phyloP scores from a whole-genome alignment of 2,113 vertebrate genomes.

The Natator depressus region DNA sequence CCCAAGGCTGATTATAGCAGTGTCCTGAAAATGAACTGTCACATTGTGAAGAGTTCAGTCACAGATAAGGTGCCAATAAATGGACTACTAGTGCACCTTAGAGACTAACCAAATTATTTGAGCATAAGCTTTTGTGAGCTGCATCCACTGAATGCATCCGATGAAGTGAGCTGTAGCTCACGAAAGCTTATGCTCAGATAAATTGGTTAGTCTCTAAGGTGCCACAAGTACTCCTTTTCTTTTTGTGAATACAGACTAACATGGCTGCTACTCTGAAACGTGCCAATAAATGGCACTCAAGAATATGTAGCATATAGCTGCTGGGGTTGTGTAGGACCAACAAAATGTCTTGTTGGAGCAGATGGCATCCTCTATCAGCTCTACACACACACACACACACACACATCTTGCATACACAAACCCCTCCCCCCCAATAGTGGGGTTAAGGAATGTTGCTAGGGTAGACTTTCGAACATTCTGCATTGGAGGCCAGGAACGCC shows the following conservation, averaged over 20 bases:
- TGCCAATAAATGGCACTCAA: accelerated
- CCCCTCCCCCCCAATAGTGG: neutral
- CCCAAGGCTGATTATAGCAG: accelerated
- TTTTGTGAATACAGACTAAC: no score
- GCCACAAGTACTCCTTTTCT: no score
- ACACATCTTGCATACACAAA: neutral
- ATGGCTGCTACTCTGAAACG: no score
- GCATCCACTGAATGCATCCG: no score
- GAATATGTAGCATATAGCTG: neutral
- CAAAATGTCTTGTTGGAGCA: neutral
- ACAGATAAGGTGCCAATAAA: neutral
- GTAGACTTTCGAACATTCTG: neutral
- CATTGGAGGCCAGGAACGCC: neutral
- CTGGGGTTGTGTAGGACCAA: accelerated
- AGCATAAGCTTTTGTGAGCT: no score
- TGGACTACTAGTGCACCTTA: no score
- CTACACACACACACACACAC: neutral
- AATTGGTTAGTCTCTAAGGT: no score
- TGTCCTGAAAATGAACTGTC: neutral
- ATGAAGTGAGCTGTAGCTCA: no score
- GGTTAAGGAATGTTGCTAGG: neutral
- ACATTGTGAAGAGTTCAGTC: accelerated
- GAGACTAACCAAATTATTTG: no score
- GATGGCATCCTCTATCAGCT: neutral
- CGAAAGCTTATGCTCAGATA: no score